Base-by-base conservation (phyloP, 2,888 invertebrate genomes). In the Muscina levida region DNA sequence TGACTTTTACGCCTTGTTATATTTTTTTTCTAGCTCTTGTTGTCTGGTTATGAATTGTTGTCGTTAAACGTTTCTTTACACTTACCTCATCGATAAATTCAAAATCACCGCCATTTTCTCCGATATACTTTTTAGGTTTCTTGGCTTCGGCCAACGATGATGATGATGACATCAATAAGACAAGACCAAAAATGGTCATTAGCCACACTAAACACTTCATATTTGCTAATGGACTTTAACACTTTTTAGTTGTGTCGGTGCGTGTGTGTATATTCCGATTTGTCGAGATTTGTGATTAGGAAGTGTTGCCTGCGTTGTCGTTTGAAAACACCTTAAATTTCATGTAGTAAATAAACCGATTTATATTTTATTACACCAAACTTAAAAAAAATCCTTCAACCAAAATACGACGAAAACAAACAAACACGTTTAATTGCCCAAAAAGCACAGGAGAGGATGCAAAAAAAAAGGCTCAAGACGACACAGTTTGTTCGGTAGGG, bases 1-100 rank as follows among this genome's bases (percentile, higher is more conserved):
- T n/a, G n/a, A n/a, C n/a, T n/a, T n/a, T n/a, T n/a, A n/a, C n/a
- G n/a, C n/a, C n/a, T n/a, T n/a, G n/a, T n/a, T n/a, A n/a, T n/a
- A n/a, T n/a, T n/a, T n/a, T n/a, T n/a, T n/a, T n/a, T n/a, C n/a
- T n/a, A n/a, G n/a, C n/a, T n/a, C n/a, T n/a, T n/a, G n/a, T n/a
- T n/a, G n/a, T n/a, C n/a, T n/a, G n/a, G n/a, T n/a, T n/a, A n/a
- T n/a, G n/a, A n/a, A n/a, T n/a, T n/a, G n/a, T n/a, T n/a, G n/a
- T n/a, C n/a, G n/a, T n/a, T n/a, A n/a, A n/a, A n/a, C n/a, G n/a
- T n/a, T n/a, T n/a, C n/a, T n/a, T n/a, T 22, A 22, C 48, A 86
- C 89, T 92, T 92, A 95, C 95, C 94, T 95, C 95, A 91, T 95
- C 95, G 87, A 94, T 94, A 89, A 95, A 95, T 89, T 95, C 95